These are phyloP conservation scores for Peromyscus aztecus DNA, from an alignment of 2,797 vertebrate species.

Conservation along the genomic window DNA sequence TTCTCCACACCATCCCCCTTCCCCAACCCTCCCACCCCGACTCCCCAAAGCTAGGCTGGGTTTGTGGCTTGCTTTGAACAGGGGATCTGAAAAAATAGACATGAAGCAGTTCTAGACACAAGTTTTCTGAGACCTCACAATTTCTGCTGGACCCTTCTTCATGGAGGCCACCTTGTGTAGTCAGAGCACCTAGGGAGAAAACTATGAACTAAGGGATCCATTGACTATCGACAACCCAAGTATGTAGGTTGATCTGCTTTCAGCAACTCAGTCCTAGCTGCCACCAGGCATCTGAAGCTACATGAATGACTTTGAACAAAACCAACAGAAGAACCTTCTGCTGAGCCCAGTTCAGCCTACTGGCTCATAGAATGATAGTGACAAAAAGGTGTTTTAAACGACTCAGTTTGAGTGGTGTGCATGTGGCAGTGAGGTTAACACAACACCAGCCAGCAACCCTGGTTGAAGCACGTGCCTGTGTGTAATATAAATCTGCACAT, in stretches of 20 bases:
- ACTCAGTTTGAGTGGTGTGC: not conserved
- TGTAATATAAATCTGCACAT: not conserved
- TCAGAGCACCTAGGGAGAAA: not conserved
- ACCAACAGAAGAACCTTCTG: not conserved
- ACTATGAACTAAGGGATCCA: rapidly evolving
- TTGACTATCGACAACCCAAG: rapidly evolving
- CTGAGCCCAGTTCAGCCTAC: not conserved
- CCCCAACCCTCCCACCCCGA: too few species aligned
- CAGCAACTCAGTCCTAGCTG: not conserved
- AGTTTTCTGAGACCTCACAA: not conserved
- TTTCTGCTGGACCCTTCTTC: not conserved
- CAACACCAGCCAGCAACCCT: not conserved
- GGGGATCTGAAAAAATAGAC: not conserved
- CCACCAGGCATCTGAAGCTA: not conserved
- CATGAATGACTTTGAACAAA: not conserved
- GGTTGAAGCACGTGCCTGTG: rapidly evolving
- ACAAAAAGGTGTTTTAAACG: not conserved
- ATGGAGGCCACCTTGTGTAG: not conserved
- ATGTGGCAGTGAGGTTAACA: not conserved
- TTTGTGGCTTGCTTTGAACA: not conserved
- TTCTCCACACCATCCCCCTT: not conserved
- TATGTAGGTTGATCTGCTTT: not conserved
- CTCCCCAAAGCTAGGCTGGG: not conserved
- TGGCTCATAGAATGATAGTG: not conserved
- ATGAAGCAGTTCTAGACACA: not conserved